These are phyloP conservation scores for Takifugu rubripes DNA, from an alignment of 2,797 vertebrate genomes.

Conservation along the genomic window DNA sequence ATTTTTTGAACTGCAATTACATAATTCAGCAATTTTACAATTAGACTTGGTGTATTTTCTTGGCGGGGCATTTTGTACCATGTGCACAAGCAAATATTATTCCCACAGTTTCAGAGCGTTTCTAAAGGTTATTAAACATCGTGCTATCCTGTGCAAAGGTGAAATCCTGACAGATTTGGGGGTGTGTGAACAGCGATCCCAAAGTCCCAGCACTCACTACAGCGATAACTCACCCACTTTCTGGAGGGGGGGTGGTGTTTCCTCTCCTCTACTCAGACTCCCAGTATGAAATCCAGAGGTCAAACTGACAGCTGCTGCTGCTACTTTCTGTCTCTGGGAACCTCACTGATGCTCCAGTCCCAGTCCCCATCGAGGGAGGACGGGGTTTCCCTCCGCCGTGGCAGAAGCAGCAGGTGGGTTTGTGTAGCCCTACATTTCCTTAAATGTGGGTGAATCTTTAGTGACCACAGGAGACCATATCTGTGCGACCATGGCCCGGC, in stretches of 20 bases:
- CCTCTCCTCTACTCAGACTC: constrained; percentile 22
- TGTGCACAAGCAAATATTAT: too few relatives aligned
- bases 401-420: constrained; percentile 47
- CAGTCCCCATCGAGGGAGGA: constrained; percentile 38
- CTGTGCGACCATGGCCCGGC: constrained; percentile 32
- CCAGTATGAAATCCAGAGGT: constrained; percentile 37
- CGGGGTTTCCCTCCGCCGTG: constrained; percentile 38
- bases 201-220: not conserved
- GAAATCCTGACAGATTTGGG: constrained; percentile 2
- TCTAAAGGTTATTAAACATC: too few relatives aligned
- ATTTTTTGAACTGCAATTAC: too few relatives aligned
- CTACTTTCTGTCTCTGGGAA: constrained; percentile 62
- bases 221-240: constrained; percentile 20
- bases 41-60: too few relatives aligned
- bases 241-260: constrained; percentile 12
- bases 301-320: constrained; percentile 55
- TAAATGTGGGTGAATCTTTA: not conserved
- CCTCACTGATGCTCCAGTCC: constrained; percentile 43
- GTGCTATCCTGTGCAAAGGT: not conserved
- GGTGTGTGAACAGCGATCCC: not conserved
- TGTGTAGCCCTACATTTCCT: not conserved
- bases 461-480: not conserved
- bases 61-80: too few relatives aligned
- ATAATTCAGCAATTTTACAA: too few relatives aligned
- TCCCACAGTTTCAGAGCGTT: too few relatives aligned